Conservation (phyloP, 2,113 vertebrate genomes). For the Psittacus erithacus region DNA sequence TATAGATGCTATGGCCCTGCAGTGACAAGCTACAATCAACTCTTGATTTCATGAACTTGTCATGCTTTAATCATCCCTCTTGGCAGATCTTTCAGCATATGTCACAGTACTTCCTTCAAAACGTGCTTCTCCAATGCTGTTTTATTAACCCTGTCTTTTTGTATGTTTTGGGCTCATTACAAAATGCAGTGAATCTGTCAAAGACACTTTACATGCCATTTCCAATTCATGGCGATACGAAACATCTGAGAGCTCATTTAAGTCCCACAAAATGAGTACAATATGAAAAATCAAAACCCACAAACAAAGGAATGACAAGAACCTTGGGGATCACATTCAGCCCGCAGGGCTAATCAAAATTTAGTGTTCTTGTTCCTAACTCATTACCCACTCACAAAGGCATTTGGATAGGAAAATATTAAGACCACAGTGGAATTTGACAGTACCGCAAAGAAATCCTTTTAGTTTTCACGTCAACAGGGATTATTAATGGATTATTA, state of each 20-base stretch:
- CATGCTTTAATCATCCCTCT: slow-evolving; percentile 54
- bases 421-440: not conserved
- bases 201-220: slow-evolving; percentile 11
- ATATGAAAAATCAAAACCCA: slow-evolving; percentile 44
- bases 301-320: slow-evolving; percentile 19
- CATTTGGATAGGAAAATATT: slow-evolving; percentile 18
- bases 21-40: slow-evolving; percentile 64
- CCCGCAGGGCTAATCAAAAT: slow-evolving; percentile 14
- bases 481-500: not conserved
- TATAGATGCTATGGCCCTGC: slow-evolving; percentile 24
- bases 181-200: slow-evolving; percentile 2
- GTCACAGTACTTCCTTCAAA: slow-evolving; percentile 31
- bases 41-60: slow-evolving; percentile 67
- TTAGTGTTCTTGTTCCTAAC: slow-evolving; percentile 30
- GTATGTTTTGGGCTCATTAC: slow-evolving; percentile 55
- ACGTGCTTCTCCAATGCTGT: not conserved
- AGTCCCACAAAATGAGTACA: slow-evolving; percentile 11
- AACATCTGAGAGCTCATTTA: slow-evolving; percentile 32
- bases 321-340: not conserved
- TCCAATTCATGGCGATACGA: not conserved
- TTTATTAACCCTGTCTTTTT: slow-evolving; percentile 68
- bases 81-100: slow-evolving; percentile 57
- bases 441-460: not conserved
- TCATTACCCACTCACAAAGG: not conserved
- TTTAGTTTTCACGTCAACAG: not conserved